A percentile compares a stretch with the other conserved stretches of the same genome.
phyloP scores from a whole-genome alignment of 53 echinoderm and acorn worm genomes.

The Zoroaster sp. region DNA sequence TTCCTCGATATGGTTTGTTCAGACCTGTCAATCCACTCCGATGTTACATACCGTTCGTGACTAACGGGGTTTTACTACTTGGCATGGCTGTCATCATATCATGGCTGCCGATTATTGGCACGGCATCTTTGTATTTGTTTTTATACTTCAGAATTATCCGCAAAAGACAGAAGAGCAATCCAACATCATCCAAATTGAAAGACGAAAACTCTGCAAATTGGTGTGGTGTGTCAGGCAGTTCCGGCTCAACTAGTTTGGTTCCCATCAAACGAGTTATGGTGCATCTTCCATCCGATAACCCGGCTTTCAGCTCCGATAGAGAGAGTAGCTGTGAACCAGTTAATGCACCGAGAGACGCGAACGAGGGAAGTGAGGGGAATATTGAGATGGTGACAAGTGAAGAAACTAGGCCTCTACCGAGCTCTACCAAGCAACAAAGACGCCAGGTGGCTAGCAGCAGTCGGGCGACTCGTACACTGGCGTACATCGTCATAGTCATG shows the following conservation, averaged over 20 bases:
- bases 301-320: too few species aligned
- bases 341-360: background rate
- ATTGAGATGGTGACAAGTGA: background rate
- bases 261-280: too few species aligned
- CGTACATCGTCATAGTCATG: slow-evolving; percentile 60
- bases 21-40: background rate
- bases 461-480: slow-evolving; percentile 54
- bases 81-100: slow-evolving; percentile 41
- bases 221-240: too few species aligned
- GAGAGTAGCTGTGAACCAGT: background rate
- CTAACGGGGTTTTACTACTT: slow-evolving; percentile 21
- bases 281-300: too few species aligned
- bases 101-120: slow-evolving; percentile 58
- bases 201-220: too few species aligned
- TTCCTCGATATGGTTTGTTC: background rate
- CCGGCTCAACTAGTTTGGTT: too few species aligned
- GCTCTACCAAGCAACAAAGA: background rate
- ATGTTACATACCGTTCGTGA: slow-evolving; percentile 22
- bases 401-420: background rate
- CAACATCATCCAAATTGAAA: background rate
- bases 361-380: background rate
- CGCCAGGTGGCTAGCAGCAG: slow-evolving; percentile 34
- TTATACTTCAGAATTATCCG: slow-evolving; percentile 55
- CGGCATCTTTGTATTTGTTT: slow-evolving; percentile 23
- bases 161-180: background rate